Base-by-base conservation (phyloP, 2,113 vertebrate species). In the Stercorarius parasiticus region DNA sequence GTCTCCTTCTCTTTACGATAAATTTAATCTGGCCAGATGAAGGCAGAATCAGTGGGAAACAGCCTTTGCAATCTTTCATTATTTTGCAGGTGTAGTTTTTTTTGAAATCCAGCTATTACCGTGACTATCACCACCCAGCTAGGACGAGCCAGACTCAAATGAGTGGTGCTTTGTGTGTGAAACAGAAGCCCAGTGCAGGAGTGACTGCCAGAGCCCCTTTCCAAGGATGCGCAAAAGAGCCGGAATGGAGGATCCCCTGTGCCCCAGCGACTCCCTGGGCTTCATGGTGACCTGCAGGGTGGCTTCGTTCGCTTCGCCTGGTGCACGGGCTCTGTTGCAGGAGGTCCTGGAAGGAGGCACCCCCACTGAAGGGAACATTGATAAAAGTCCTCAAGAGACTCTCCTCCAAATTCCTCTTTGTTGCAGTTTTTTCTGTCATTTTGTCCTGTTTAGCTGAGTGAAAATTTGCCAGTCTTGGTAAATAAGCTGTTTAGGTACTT, bases 221-320 rank as follows among this genome's bases (percentile, higher is more conserved):
- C 12, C 1, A 0, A 70, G 66, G 32, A 25, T 22, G 15, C 0
- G 0, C 3, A 8, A 29, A 59, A 32, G 30, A 81, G 23, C 12
- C 3, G 5, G 16, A 30, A 49, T 3, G 73, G 58, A 53, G 25
- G 32, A 70, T 55, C 1, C 15, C 5, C 26, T 3, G 2, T 11
- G 25, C 4, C 5, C 36, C 0, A 0, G 10, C 1, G 7, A 16
- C 47, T 79, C n/a, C 42, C 13, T 2, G 7, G n/a, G 19, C 36
- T 82, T 49, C 3, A 2, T 30, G 2, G 3, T 34, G 17, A n/a
- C 21, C 49, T 77, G 32, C 36, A 56, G 82, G 12, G 4, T 80
- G 56, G 17, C 25, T 69, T 58, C 6, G 3, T 23, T 16, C 8
- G 36, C 25, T 62, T 62, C 11, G 23, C 40, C 32, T 50, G 16